Conservation (phyloP, 2,797 vertebrate genomes). For the Tarsius wallacei region DNA sequence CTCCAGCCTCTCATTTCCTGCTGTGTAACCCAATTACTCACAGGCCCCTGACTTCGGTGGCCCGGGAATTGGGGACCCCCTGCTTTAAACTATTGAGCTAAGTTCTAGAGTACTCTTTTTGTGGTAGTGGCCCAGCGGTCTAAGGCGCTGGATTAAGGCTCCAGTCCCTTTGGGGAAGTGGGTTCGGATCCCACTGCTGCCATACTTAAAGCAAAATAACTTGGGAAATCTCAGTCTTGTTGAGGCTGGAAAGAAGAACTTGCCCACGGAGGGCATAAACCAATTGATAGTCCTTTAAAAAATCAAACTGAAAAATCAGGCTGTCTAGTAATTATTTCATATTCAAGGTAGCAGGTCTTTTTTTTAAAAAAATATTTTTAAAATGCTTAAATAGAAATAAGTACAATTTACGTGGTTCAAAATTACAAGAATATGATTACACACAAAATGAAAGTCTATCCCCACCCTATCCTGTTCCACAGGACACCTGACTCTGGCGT, state of each 20-base stretch:
- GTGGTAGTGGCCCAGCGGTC: constrained; percentile 84
- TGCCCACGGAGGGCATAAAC: neutral
- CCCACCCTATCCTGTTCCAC: neutral
- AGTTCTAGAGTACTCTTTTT: accelerated
- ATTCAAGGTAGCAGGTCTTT: too few relatives aligned
- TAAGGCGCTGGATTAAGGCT: constrained; percentile 85
- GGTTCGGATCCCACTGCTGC: neutral
- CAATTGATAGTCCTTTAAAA: neutral
- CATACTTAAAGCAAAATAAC: accelerated
- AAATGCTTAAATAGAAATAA: neutral
- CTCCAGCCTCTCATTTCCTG: too few relatives aligned
- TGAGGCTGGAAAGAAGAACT: neutral
- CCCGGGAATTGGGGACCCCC: too few relatives aligned
- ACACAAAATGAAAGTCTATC: neutral
- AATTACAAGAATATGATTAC: neutral
- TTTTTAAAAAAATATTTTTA: neutral
- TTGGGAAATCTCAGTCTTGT: accelerated
- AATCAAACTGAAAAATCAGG: neutral
- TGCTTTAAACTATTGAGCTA: neutral
- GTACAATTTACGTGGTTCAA: neutral
- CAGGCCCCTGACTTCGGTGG: too few relatives aligned
- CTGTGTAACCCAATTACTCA: too few relatives aligned
- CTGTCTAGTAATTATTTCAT: neutral
- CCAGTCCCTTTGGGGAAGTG: constrained; percentile 82
- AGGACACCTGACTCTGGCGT: neutral